These are phyloP conservation scores for Lordiphosa stackelbergi DNA, from an alignment of 1,140 invertebrate genomes.

Conservation along the genomic window DNA sequence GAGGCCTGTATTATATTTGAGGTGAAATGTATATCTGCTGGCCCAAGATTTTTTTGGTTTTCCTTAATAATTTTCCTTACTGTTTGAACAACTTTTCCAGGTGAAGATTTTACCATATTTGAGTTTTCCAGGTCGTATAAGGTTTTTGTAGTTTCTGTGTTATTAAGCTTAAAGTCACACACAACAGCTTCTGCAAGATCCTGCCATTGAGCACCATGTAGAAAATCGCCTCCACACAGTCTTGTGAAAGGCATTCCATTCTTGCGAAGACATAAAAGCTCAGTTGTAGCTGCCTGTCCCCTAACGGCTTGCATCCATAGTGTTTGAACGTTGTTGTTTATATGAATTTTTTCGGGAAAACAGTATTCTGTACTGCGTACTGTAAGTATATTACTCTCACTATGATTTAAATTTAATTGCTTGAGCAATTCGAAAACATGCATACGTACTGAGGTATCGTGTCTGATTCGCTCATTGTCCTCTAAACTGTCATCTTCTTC, in stretches of 20 bases:
- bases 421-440: slow-evolving; percentile 19
- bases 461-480: slow-evolving; percentile 14
- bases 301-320: slow-evolving; percentile 46
- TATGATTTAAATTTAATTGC: slow-evolving; percentile 8
- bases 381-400: background rate
- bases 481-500: slow-evolving; percentile 31
- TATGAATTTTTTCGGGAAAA: slow-evolving; percentile 39
- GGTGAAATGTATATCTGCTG: slow-evolving; percentile 79
- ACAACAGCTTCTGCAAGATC: background rate
- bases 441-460: slow-evolving; percentile 28
- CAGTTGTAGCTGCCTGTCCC: slow-evolving; percentile 33
- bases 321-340: slow-evolving; percentile 9
- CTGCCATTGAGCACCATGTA: slow-evolving; percentile 61
- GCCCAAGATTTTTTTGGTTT: slow-evolving; percentile 65
- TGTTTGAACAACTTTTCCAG: slow-evolving; percentile 29
- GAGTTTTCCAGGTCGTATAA: slow-evolving; percentile 34
- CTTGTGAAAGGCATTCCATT: slow-evolving; percentile 50
- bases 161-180: slow-evolving; percentile 8
- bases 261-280: slow-evolving; percentile 52
- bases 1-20: slow-evolving; percentile 73
- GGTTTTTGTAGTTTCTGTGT: slow-evolving; percentile 29
- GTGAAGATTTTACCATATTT: slow-evolving; percentile 12
- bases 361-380: slow-evolving; percentile 63
- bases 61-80: slow-evolving; percentile 44
- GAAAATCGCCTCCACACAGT: slow-evolving; percentile 56